Evolutionary conservation across 2,797 vertebrate species (phyloP), one percentile per base, ranked within the genome.

Genomic region (Antrozous pallidus): DNA sequence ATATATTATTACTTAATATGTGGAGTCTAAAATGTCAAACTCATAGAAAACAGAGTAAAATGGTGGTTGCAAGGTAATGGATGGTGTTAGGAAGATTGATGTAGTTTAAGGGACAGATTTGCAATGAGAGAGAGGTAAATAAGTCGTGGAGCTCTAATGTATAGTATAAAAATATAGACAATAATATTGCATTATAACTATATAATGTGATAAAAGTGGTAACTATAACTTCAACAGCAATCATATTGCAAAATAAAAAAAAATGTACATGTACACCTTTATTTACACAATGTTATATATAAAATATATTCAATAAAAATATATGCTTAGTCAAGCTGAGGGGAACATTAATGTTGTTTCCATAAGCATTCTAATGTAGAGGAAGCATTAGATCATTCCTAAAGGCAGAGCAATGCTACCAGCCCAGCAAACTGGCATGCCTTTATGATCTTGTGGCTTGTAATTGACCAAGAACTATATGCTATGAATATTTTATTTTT

Each of bases 401-500:
- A 18, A 56, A 92, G 20, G n/a, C 40, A 61, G 42, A 79, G 16
- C 24, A 51, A 40, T 2, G 11, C 20, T 45, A 33, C 7, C 51
- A 80, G 45, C n/a, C 73, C 28, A 63, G 33, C 1, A 42, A 73
- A 58, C 31, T 38, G 38, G 2, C n/a, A 9, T 54, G 22, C 1
- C 31, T 79, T 91, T 91, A 87, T 51, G 2, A 33, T 88, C n/a
- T 45, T 61, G 16, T 38, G 11, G 4, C 54, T 65, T 88, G 18
- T 70, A 54, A 77, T 6, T 88, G 67, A 80, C 24, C 36, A 65
- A 88, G 20, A 88, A 33, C 7, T 6, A 71, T 26, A 73, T 12
- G 10, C 16, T 77, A 40, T 85, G 36, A 88, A 80, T 88, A 65
- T 80, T 77, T 94, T 73, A 71, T 81, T 65, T 87, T 71, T 71